Evolutionary conservation across 1,140 invertebrate genomes (phyloP).

Genomic region (Atta cephalotes): DNA sequence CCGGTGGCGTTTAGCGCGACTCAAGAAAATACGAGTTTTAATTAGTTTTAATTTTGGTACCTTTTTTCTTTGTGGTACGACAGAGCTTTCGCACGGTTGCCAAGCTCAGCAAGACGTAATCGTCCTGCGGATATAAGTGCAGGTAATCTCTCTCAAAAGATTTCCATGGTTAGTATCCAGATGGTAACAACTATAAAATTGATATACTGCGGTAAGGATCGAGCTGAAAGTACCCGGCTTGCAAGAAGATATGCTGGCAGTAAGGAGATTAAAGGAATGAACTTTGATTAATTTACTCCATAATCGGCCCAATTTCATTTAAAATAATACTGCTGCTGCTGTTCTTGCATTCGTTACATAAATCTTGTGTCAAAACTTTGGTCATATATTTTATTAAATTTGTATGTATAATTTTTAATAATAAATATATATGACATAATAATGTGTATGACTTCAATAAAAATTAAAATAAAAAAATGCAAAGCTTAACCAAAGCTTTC

Average conservation of each 20-base stretch:
- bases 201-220: constrained; percentile 54
- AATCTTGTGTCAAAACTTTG: constrained; percentile 13
- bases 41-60: constrained; percentile 66
- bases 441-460: background rate
- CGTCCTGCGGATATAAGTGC: constrained; percentile 49
- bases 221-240: constrained; percentile 47
- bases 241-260: constrained; percentile 50
- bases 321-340: constrained; percentile 40
- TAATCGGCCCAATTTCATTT: constrained; percentile 54
- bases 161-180: constrained; percentile 42
- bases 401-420: constrained; percentile 1
- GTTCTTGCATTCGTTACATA: background rate
- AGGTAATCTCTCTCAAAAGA: constrained; percentile 57
- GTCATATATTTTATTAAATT: constrained; percentile 31
- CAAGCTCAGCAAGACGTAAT: constrained; percentile 50
- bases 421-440: background rate
- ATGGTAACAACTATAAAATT: constrained; percentile 61
- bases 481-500: background rate
- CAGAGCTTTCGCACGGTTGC: constrained; percentile 47
- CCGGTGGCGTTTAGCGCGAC: constrained; percentile 10
- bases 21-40: constrained; percentile 65
- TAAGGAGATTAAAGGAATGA: constrained; percentile 63
- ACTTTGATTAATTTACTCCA: constrained; percentile 62
- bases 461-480: constrained; percentile 5
- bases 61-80: constrained; percentile 34